phyloP scores from a whole-genome alignment of 1,140 invertebrate genomes.

The Drosophila pseudoobscura region DNA sequence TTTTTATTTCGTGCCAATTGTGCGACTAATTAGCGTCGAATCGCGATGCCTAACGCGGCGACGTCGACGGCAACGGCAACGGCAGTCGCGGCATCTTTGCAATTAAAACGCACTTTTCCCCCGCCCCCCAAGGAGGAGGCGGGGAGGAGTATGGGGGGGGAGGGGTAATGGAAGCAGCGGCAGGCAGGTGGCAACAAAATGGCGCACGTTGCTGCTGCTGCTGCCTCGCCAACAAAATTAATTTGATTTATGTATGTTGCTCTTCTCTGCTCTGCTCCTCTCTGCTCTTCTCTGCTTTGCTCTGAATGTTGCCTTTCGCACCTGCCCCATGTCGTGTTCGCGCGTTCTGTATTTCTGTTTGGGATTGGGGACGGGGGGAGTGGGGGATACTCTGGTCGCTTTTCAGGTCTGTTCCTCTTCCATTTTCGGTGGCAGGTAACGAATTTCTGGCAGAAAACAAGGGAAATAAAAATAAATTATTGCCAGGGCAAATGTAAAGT shows the following conservation, averaged over 20 bases:
- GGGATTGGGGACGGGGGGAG: no score
- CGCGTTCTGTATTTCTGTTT: conserved; percentile 39
- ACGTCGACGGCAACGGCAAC: no score
- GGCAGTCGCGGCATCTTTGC: conserved; percentile 64
- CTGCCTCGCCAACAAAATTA: conserved; percentile 64
- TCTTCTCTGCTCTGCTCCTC: no score
- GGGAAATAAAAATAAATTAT: conserved; percentile 79
- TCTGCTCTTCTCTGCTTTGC: conserved; percentile 1
- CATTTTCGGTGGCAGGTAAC: conserved; percentile 54
- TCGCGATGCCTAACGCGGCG: conserved; percentile 48
- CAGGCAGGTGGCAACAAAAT: conserved; percentile 50
- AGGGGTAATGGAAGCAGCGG: not conserved
- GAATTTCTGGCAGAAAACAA: conserved; percentile 72
- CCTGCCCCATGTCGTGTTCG: conserved; percentile 54
- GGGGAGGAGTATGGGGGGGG: not conserved
- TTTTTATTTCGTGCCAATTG: conserved; percentile 80
- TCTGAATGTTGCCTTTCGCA: conserved; percentile 50
- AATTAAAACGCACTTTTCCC: conserved; percentile 79
- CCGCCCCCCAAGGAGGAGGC: not conserved
- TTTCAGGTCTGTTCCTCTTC: conserved; percentile 3
- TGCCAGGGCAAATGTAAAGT: conserved; percentile 74
- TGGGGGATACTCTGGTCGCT: no score
- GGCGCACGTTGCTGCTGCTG: conserved; percentile 61
- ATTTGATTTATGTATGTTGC: conserved; percentile 73
- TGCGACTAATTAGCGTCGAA: conserved; percentile 79